Evolutionary conservation across 2,888 invertebrate genomes (phyloP).

Genomic region (Baccha elongata): DNA sequence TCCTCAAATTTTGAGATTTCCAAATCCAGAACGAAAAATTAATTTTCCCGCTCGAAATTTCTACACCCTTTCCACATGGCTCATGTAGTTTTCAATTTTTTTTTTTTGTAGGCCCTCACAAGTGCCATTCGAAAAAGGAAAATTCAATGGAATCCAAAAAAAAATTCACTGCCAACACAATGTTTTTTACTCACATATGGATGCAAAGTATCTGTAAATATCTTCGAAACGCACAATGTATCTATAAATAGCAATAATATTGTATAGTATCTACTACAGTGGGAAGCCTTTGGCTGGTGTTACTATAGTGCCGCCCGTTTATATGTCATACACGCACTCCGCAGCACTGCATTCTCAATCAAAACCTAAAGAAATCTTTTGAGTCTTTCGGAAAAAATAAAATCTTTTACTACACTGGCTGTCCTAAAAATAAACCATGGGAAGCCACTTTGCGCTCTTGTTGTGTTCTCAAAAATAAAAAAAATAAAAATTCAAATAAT

Average conservation of each 20-base stretch:
- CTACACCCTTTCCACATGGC: conserved; percentile 71
- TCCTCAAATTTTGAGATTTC: conserved; percentile 63
- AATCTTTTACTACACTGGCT: conserved; percentile 14
- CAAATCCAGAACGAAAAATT: conserved; percentile 31
- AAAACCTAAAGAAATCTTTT: conserved; percentile 39
- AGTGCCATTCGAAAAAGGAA: conserved; percentile 59
- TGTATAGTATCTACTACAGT: conserved; percentile 37
- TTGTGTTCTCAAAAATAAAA: conserved; percentile 49
- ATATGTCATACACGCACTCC: conserved; percentile 52
- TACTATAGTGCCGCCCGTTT: conserved; percentile 62
- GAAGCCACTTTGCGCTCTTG: conserved; percentile 73
- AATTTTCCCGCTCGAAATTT: conserved; percentile 70
- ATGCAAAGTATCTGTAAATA: conserved; percentile 71
- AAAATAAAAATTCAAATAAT: conserved; percentile 34
- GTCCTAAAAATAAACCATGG: conserved; percentile 70
- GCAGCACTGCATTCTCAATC: conserved; percentile 30
- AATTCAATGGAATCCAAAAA: conserved; percentile 50
- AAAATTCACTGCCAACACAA: conserved; percentile 61
- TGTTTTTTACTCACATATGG: conserved; percentile 66
- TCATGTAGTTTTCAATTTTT: conserved; percentile 53
- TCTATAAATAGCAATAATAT: conserved; percentile 60
- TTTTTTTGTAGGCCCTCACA: conserved; percentile 70
- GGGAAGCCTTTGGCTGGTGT: conserved; percentile 50
- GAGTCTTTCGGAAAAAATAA: conserved; percentile 19
- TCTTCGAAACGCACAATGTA: conserved; percentile 58